Evolutionary conservation across 2,113 vertebrate species (phyloP).

Genomic region (Isurus oxyrinchus): DNA sequence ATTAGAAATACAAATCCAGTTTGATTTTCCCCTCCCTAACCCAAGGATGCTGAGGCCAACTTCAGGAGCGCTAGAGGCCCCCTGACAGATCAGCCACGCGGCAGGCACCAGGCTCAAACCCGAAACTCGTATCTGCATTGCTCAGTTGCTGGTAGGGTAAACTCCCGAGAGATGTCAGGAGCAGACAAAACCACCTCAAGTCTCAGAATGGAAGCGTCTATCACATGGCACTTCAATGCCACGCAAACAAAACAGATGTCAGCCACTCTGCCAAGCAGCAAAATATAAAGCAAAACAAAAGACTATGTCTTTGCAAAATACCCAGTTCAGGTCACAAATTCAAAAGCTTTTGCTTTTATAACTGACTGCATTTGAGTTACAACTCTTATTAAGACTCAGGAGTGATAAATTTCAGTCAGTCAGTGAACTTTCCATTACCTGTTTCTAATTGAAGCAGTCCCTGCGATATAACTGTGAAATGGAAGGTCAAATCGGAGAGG

Average conservation of each 20-base stretch:
- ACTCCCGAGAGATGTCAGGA: background rate
- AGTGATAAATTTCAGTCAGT: background rate
- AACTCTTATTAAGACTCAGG: background rate
- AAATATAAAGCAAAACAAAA: background rate
- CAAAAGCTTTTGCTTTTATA: background rate
- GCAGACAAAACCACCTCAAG: background rate
- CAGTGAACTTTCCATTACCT: background rate
- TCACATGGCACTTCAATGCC: background rate
- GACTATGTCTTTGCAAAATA: background rate
- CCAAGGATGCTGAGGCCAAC: background rate
- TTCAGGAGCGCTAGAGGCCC: background rate
- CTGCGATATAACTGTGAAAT: background rate
- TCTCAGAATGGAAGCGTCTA: background rate
- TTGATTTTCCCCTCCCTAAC: background rate
- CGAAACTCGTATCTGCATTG: background rate
- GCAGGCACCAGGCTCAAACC: background rate
- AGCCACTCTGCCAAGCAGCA: background rate
- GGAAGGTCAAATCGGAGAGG: background rate
- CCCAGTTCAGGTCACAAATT: background rate
- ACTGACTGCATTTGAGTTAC: background rate
- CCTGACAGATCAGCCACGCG: background rate
- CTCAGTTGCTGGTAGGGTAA: background rate
- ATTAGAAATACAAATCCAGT: background rate
- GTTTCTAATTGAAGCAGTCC: background rate
- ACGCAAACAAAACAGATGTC: background rate